Conservation (phyloP, 1,140 invertebrate species). For the Microplitis mediator region DNA sequence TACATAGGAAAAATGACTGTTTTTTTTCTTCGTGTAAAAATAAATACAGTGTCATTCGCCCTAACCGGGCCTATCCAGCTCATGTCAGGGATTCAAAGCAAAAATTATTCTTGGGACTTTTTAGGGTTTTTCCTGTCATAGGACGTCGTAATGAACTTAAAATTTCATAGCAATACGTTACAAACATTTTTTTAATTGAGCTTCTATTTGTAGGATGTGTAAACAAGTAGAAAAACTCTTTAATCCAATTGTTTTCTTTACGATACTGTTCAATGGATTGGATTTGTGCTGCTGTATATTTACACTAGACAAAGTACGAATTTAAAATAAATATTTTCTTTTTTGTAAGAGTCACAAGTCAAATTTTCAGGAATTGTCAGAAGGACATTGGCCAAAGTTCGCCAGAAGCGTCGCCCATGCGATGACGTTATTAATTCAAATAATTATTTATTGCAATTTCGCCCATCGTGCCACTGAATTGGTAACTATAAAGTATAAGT, state of each 20-base stretch:
- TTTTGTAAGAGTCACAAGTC: background rate
- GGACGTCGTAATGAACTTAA: too few relatives aligned
- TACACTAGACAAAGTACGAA: conserved; percentile 19
- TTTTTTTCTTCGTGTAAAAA: too few relatives aligned
- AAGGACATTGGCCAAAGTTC: conserved; percentile 15
- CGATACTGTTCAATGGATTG: conserved; percentile 11
- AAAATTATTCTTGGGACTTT: too few relatives aligned
- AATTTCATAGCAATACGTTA: too few relatives aligned
- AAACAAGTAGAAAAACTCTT: conserved; percentile 15
- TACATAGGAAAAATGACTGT: too few relatives aligned
- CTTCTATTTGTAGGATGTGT: conserved; percentile 3
- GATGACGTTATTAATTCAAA: conserved; percentile 13
- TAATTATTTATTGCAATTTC: conserved; percentile 18
- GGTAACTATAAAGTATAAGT: background rate
- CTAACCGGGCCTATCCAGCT: too few relatives aligned
- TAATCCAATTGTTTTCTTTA: conserved; percentile 27
- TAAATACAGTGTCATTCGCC: too few relatives aligned
- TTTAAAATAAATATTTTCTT: background rate
- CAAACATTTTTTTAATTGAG: background rate
- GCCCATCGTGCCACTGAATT: conserved; percentile 15
- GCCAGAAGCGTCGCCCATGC: conserved; percentile 11
- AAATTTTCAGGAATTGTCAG: conserved; percentile 12
- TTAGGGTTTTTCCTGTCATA: too few relatives aligned
- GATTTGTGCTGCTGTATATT: conserved; percentile 25
- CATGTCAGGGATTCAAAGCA: too few relatives aligned